Base-by-base conservation (phyloP, 2,888 invertebrate species). In the Hydropsyche betteni region DNA sequence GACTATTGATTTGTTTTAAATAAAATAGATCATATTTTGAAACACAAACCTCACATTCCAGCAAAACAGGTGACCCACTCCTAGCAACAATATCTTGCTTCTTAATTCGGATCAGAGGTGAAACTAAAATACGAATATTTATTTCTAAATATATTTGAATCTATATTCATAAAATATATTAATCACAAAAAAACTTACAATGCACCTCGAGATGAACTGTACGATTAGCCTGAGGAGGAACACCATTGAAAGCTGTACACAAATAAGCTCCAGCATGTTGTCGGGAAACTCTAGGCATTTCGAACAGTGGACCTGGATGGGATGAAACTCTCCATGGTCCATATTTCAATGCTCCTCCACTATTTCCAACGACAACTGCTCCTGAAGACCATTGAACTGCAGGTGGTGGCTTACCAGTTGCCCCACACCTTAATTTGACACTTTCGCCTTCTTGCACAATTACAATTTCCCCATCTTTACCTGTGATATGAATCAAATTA, bases 141-240 rank as follows among this genome's bases (percentile, higher is more conserved):
- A 69, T 16, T 51, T 14, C 24, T 16, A 51, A 6, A 69, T 44
- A 34, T 50, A 14, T 44, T 16, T 58, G 7, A 58, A 3, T 58
- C 14, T 58, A 1, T n/a, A 34, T 14, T 24, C 55, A 44, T 34
- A 69, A 10, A 10, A 16, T 10, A 44, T 34, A 75, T 38, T 2
- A 44, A 7, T 24, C n/a, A 50, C 16, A 68, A 52, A 52, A 53
- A 44, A 51, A 53, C 94, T 93, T 85, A 97, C 97, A 97, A 82
- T 95, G 93, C 7, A 97, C 94, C 84, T 95, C 94, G n/a, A 97
- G 90, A 74, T 90, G 89, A 80, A 94, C 95, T 12, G 92, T 92
- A 83, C 93, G 92, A 83, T 91, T 93, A 34, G 92, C 92, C 33
- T 92, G 88, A 0, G 96, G 96, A 55, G 94, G 91, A 82, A 97